Conservation (phyloP, 2,888 invertebrate species). For the Acleris laterana region DNA sequence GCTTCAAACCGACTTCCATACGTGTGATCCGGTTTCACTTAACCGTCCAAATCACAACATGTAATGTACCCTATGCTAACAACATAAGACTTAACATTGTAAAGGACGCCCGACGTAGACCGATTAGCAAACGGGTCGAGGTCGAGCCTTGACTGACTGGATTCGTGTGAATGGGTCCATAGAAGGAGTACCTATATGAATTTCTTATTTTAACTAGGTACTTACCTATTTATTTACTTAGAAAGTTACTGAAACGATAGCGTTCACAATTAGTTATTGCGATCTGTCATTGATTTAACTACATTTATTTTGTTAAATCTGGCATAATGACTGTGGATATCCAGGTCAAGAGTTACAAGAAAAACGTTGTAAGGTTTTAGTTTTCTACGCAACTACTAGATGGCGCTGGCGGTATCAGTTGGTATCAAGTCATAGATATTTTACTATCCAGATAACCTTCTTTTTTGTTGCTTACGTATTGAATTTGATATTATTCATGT, state of each 20-base stretch:
- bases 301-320: neutral
- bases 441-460: no score
- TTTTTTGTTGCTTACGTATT: no score
- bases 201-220: neutral
- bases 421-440: neutral
- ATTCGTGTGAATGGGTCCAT: constrained; percentile 12
- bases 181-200: neutral
- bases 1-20: constrained; percentile 48
- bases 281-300: no score
- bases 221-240: neutral
- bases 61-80: neutral
- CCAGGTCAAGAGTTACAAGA: constrained; percentile 16
- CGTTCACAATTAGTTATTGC: no score
- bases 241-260: neutral
- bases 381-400: constrained; percentile 41
- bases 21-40: constrained; percentile 58
- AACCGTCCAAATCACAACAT: neutral
- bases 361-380: constrained; percentile 1
- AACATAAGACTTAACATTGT: neutral
- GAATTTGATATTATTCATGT: neutral
- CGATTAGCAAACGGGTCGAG: constrained; percentile 56
- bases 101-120: constrained; percentile 35
- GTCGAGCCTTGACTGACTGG: constrained; percentile 43
- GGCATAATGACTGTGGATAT: neutral
- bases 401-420: constrained; percentile 47